Percentiles rank a stretch among this genome's conserved stretches.
phyloP scores from a whole-genome alignment of 2,113 vertebrate species.

The Corydoras sp. region DNA sequence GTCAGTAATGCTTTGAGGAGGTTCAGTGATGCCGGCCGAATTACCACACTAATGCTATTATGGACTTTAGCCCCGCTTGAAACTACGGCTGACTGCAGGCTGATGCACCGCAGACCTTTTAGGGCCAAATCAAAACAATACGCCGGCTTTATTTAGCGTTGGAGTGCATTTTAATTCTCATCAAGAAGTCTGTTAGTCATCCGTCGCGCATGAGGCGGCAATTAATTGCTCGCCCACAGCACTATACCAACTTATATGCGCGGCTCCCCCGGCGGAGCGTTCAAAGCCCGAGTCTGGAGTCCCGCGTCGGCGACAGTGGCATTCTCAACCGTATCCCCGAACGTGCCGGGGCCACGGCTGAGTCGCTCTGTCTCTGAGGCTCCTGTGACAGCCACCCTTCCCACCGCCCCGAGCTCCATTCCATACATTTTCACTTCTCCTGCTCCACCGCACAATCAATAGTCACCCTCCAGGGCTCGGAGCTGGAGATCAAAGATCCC shows the following conservation, averaged over 20 bases:
- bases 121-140: no score
- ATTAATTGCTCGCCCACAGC: constrained; percentile 36
- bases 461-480: constrained; percentile 38
- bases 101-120: background rate
- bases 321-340: constrained; percentile 16
- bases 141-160: no score
- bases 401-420: constrained; percentile 33
- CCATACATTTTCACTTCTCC: constrained; percentile 32
- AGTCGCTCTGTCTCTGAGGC: constrained; percentile 18
- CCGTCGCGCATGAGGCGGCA: constrained; percentile 12
- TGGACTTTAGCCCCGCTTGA: constrained; percentile 16
- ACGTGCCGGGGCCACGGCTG: constrained; percentile 13
- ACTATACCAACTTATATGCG: constrained; percentile 22
- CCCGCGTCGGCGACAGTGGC: background rate
- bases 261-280: background rate
- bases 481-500: constrained; percentile 44
- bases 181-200: constrained; percentile 15
- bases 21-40: constrained; percentile 22
- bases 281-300: constrained; percentile 3
- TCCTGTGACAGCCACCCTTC: constrained; percentile 31
- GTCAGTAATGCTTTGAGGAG: constrained; percentile 22
- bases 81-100: constrained; percentile 6
- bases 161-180: background rate
- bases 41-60: constrained; percentile 31
- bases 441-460: constrained; percentile 37